Base-by-base conservation (phyloP, 2,888 invertebrate genomes). In the Idaea straminata region DNA sequence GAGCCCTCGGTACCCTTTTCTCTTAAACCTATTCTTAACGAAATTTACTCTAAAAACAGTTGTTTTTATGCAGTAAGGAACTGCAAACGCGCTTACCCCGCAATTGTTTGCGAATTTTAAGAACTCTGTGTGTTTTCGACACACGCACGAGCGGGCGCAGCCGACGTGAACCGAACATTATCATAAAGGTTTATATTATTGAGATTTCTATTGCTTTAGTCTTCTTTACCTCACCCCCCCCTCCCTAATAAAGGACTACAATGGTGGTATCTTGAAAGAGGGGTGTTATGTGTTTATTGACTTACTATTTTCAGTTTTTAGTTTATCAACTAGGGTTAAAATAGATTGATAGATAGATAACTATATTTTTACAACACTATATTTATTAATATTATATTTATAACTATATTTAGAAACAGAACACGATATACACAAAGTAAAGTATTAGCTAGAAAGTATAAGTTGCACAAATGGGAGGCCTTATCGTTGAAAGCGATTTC, bases 161-260 rank as follows among this genome's bases (percentile, higher is more conserved):
- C 77, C 74, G 73, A 69, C 67, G 68, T 66, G 72, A 70, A 78
- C 74, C 76, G 70, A 72, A 76, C 79, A 82, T 84, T 84, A 85
- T 80, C 84, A 80, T 85, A 86, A 84, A 83, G 81, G 83, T 83
- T 83, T 77, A 81, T 80, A 82, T 78, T 85, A 84, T 82, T 82
- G 80, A 77, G 78, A 77, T 77, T 69, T 75, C 77, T 83, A 82
- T 83, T 81, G 77, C 83, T 77, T 81, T 75, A 80, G 78, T 82
- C 78, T 82, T 80, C 77, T 79, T 76, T 81, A 76, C 77, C 77
- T 75, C 72, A 72, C 73, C 73, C 72, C 77, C 77, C 75, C 72
- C 71, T 73, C 73, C 72, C 67, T 79, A 75, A 80, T 81, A 77
- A 78, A 70, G 25, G 70, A 68, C 76, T 75, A 78, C 73, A 77